Evolutionary conservation across 2,113 vertebrate genomes (phyloP), one percentile per base, ranked within the genome.

Genomic region (Eidolon helvum): DNA sequence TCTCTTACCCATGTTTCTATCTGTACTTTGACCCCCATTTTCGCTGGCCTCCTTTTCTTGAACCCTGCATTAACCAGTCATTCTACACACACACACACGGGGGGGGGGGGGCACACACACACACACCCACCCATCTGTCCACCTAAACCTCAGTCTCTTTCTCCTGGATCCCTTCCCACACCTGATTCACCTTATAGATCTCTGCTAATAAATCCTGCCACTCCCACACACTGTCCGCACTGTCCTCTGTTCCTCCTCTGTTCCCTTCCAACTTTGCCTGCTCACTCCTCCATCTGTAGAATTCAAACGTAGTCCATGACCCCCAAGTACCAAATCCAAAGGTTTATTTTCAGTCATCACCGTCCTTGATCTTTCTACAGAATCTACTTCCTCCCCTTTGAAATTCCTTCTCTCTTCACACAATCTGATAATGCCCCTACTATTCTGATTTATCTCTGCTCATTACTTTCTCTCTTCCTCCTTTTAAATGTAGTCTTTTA

Each of bases 311-410:
- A 86, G 78, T 89, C 86, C 87, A n/a, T 59, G 91, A 90, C 83
- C 48, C 57, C 75, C 55, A 68, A 93, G 57, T 61, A 72, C 63
- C 82, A 93, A 84, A 61, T 22, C 61, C 38, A 87, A 95, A 90
- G 84, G 50, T 21, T 92, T 93, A 71, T 86, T 91, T 97, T 97
- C 77, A 95, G 74, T 55, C 57, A 83, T 65, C 66, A 28, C 24
- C 78, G 65, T 69, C 85, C 96, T 97, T 94, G 92, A 95, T 93
- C 92, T 96, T 97, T 95, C 85, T 48, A n/a, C 26, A 94, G 55
- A 90, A 94, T 74, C 93, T 38, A 74, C 80, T 96, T 96, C 80
- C 85, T 79, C 80, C 66, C n/a, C 90, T 90, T 77, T 61, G 85
- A 96, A 96, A 68, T 30, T 48, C 40, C n/a, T 45, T 45, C 45